Base-by-base conservation (phyloP, 2,113 vertebrate species). In the Bufo bufo region DNA sequence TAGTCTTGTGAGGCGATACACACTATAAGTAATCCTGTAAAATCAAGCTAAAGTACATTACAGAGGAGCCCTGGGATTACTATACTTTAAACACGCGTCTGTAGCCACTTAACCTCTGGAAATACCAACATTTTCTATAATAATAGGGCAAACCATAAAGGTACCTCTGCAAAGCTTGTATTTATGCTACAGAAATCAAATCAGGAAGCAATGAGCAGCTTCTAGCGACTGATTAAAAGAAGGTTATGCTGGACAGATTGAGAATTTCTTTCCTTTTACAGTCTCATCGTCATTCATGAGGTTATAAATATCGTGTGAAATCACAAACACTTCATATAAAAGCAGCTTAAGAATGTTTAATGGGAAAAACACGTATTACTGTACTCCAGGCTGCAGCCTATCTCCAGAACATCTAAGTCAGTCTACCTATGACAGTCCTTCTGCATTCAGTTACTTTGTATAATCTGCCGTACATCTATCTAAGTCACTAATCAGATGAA, bases 81-180 rank as follows among this genome's bases (percentile, higher is more conserved):
- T 20, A 47, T 78, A 78, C 58, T 89, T 59, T 89, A 89, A 84
- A 89, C 87, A 89, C 78, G 45, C 47, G 87, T 78, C 87, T 84
- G 69, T 49, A 89, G 74, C 87, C 87, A 89, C 87, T 84, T 89
- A 89, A 84, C 81, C 81, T 84, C 52, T 84, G 61, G 59, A 78
- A 89, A 88, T 87, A 74, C 65, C 74, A 86, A 80, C 85, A 87
- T 17, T 87, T 87, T 80, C 49, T 80, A 52, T 47, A 80, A 17
- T 72, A 66, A 20, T 86, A 58, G 50, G 63, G 77, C 63, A 79
- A 54, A 43, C 61, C 77, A 69, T 66, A 80, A 80, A 87, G 77
- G 77, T 87, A 58, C 63, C 56, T 71, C 49, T 80, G 47, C 63
- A 52, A 43, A 69, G 50, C 43, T 45, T 78, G 10, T 66, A 63